Conservation (phyloP, 2,888 invertebrate species). For the Synergus japonicus region DNA sequence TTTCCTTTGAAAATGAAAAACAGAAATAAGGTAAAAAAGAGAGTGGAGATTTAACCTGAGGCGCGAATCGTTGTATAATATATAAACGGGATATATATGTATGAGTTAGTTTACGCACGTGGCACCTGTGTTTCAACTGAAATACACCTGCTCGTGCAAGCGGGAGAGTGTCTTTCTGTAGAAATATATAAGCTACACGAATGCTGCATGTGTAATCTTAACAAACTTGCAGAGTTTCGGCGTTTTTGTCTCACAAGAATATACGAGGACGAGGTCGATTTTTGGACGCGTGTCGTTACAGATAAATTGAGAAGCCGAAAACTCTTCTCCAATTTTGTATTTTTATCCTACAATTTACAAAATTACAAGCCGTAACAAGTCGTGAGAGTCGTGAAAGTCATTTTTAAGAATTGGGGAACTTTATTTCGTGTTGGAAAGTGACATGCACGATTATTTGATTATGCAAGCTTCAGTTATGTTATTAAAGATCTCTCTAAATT, state of each 20-base stretch:
- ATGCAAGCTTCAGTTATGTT: not conserved
- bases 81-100: slow-evolving; percentile 6
- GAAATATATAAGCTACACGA: not conserved
- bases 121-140: slow-evolving; percentile 58
- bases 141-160: slow-evolving; percentile 56
- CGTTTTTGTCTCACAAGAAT: not conserved
- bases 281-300: not conserved
- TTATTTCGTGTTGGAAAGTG: not conserved
- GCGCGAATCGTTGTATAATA: slow-evolving; percentile 20
- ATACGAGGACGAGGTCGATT: not conserved
- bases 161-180: slow-evolving; percentile 49
- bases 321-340: not conserved
- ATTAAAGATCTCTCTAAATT: not conserved
- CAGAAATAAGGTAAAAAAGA: not conserved
- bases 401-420: not conserved
- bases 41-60: slow-evolving; percentile 3
- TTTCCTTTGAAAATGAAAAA: not conserved
- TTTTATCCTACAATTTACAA: not conserved
- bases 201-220: slow-evolving; percentile 5
- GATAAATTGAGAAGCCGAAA: not conserved
- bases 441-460: not conserved
- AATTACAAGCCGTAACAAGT: not conserved
- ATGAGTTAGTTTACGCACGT: slow-evolving; percentile 56
- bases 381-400: not conserved
- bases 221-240: not conserved